A percentile compares a stretch with the other conserved stretches of the same genome.
Evolutionary conservation across 1,140 invertebrate genomes (phyloP).

Genomic region (Calycopis cecrops): DNA sequence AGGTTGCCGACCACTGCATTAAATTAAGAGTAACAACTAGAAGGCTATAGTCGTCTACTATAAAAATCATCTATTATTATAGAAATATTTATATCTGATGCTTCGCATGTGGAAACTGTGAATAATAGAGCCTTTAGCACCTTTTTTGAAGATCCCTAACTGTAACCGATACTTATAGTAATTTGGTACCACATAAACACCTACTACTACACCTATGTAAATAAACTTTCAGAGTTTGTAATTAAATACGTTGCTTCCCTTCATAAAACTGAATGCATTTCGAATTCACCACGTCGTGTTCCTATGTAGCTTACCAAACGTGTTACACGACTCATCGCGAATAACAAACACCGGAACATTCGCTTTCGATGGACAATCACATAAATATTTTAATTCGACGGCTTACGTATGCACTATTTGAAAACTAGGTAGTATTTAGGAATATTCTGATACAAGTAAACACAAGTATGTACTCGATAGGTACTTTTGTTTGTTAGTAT

Average conservation of each 20-base stretch:
- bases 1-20: too few species aligned
- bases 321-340: slow-evolving; percentile 48
- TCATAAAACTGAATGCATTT: slow-evolving; percentile 11
- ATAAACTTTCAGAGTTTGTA: too few species aligned
- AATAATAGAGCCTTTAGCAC: too few species aligned
- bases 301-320: slow-evolving; percentile 19
- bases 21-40: too few species aligned
- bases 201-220: neutral
- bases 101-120: neutral
- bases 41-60: too few species aligned
- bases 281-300: slow-evolving; percentile 5
- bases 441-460: too few species aligned
- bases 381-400: slow-evolving; percentile 42
- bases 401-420: slow-evolving; percentile 26
- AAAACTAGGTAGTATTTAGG: slow-evolving; percentile 31
- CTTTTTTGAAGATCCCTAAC: too few species aligned
- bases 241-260: neutral
- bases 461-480: too few species aligned
- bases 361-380: slow-evolving; percentile 58
- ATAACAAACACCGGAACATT: slow-evolving; percentile 67
- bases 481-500: too few species aligned
- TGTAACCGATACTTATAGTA: too few species aligned
- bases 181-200: neutral
- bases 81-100: neutral
- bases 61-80: too few species aligned